These are phyloP conservation scores for Cyaniris semiargus DNA, from an alignment of 2,888 invertebrate species.

Conservation along the genomic window DNA sequence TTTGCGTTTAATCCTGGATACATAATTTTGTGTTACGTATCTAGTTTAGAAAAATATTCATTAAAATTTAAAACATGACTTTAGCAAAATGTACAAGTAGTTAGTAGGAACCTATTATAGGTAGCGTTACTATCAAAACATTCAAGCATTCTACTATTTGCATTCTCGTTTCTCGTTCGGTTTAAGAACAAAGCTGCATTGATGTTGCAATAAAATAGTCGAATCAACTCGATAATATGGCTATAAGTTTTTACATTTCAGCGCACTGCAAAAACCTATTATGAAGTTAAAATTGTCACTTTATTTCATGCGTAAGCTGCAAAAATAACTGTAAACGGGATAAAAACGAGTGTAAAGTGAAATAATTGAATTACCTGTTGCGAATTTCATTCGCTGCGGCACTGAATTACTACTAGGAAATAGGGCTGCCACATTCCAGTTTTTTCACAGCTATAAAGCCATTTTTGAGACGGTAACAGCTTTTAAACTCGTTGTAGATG, in stretches of 20 bases:
- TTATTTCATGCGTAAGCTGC: slow-evolving; percentile 32
- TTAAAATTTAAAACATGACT: too few species aligned
- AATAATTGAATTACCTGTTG: slow-evolving; percentile 20
- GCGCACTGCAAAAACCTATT: background rate
- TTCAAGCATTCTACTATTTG: too few species aligned
- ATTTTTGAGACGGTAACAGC: too few species aligned
- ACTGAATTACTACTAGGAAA: background rate
- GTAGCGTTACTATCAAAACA: too few species aligned
- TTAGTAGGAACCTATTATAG: too few species aligned
- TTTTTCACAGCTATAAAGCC: too few species aligned
- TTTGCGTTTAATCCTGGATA: background rate
- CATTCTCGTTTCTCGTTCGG: too few species aligned
- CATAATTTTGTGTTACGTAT: too few species aligned
- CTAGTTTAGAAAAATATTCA: too few species aligned
- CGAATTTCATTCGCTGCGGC: slow-evolving; percentile 11
- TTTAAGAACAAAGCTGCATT: too few species aligned
- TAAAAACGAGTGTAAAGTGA: background rate
- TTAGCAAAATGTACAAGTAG: too few species aligned
- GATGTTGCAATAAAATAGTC: background rate
- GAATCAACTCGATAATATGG: background rate
- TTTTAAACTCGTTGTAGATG: too few species aligned
- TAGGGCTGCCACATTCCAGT: background rate
- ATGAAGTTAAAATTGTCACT: slow-evolving; percentile 24
- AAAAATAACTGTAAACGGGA: background rate
- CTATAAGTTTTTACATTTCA: background rate